These are phyloP conservation scores for Teleopsis dalmanni DNA, from an alignment of 1,140 invertebrate genomes.

Conservation along the genomic window DNA sequence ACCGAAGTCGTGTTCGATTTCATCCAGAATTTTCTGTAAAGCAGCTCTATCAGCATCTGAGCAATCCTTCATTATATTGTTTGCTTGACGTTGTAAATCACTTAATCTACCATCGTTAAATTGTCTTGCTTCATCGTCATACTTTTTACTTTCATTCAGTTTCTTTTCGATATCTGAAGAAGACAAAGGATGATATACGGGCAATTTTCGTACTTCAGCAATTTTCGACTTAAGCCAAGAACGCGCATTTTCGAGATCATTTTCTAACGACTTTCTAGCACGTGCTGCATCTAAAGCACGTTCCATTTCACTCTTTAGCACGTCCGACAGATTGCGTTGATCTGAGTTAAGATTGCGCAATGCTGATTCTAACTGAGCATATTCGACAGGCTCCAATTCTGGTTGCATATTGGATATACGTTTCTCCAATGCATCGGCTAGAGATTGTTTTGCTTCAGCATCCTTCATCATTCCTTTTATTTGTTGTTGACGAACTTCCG, in stretches of 20 bases:
- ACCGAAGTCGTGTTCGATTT: constrained; percentile 60
- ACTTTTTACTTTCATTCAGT: constrained; percentile 61
- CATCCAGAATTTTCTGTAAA: constrained; percentile 59
- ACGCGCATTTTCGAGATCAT: constrained; percentile 65
- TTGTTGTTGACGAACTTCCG: constrained; percentile 62
- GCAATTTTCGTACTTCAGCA: constrained; percentile 65
- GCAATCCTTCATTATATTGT: constrained; percentile 71
- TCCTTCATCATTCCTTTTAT: constrained; percentile 72
- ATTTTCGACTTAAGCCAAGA: constrained; percentile 71
- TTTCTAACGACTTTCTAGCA: constrained; percentile 66
- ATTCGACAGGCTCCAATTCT: constrained; percentile 74
- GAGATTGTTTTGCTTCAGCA: constrained; percentile 71
- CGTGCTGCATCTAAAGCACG: constrained; percentile 58
- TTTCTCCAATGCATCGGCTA: constrained; percentile 74
- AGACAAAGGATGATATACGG: constrained; percentile 65
- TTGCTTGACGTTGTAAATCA: constrained; percentile 67
- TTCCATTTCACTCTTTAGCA: constrained; percentile 66
- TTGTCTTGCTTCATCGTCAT: constrained; percentile 67
- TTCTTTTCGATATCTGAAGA: constrained; percentile 69
- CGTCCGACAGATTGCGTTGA: constrained; percentile 61
- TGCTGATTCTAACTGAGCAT: constrained; percentile 61
- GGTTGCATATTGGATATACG: constrained; percentile 73
- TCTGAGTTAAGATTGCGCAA: constrained; percentile 59
- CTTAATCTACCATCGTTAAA: constrained; percentile 69
- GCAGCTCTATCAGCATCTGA: constrained; percentile 60